Conservation (phyloP, 2,888 invertebrate species). For the Petrophora chlorosata region DNA sequence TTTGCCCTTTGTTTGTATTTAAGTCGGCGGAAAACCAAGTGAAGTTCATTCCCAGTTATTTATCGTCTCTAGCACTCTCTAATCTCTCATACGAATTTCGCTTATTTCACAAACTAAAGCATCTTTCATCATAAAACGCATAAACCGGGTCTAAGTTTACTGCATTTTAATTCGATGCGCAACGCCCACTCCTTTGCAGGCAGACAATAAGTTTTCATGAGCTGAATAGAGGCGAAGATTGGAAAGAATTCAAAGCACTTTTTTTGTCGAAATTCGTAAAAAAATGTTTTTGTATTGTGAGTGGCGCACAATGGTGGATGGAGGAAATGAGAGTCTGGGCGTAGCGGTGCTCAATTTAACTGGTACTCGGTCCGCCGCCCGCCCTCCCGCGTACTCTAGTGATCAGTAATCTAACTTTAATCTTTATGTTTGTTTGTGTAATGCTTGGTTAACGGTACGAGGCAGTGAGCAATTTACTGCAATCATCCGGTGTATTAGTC, state of each 20-base stretch:
- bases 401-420: slow-evolving; percentile 5
- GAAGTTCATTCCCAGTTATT: too few species aligned
- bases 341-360: slow-evolving; percentile 79
- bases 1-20: too few species aligned
- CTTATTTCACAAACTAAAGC: too few species aligned
- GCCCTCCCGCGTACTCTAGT: slow-evolving; percentile 23
- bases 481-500: too few species aligned
- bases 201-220: slow-evolving; percentile 77
- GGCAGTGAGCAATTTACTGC: too few species aligned
- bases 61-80: too few species aligned
- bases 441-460: too few species aligned
- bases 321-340: slow-evolving; percentile 83
- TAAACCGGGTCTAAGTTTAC: slow-evolving; percentile 39
- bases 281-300: slow-evolving; percentile 83
- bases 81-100: too few species aligned
- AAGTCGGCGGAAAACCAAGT: too few species aligned
- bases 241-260: slow-evolving; percentile 81
- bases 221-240: slow-evolving; percentile 80
- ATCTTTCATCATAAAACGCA: slow-evolving; percentile 10
- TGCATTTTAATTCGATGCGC: slow-evolving; percentile 48
- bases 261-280: slow-evolving; percentile 80
- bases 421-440: too few species aligned
- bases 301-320: slow-evolving; percentile 77
- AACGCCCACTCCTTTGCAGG: slow-evolving; percentile 56
- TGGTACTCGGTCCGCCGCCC: slow-evolving; percentile 58